phyloP scores from a whole-genome alignment of 2,113 vertebrate species.

The Lepus timidus region DNA sequence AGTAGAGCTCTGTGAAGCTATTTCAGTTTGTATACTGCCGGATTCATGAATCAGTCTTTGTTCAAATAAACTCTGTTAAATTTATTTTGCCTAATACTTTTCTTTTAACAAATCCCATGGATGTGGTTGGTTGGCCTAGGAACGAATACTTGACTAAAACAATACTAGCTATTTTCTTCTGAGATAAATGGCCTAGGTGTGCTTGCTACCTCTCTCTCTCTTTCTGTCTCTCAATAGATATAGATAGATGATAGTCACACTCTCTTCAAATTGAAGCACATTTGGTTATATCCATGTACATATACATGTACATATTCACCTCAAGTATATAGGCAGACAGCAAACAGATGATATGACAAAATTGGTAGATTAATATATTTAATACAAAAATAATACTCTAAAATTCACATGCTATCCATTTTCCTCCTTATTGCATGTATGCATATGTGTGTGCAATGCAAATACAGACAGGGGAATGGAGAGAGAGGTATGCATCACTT shows the following conservation, averaged over 20 bases:
- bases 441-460: background rate
- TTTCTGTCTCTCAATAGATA: no score
- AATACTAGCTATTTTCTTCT: background rate
- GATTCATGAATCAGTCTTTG: background rate
- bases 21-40: background rate
- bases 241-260: no score
- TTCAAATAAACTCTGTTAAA: background rate
- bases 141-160: background rate
- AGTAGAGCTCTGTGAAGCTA: background rate
- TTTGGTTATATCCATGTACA: background rate
- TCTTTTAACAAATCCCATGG: background rate
- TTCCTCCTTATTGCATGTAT: background rate
- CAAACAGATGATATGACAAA: background rate
- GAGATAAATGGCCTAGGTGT: background rate
- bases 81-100: background rate
- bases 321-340: background rate
- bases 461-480: background rate
- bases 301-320: background rate
- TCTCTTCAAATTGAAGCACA: no score
- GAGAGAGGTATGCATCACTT: background rate
- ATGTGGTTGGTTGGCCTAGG: background rate
- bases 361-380: background rate
- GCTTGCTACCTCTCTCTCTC: background rate
- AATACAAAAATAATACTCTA: background rate
- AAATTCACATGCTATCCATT: background rate